Evolutionary conservation across 2,888 invertebrate species (phyloP), one percentile per base, ranked within the genome.

Genomic region (Rotaria socialis): DNA sequence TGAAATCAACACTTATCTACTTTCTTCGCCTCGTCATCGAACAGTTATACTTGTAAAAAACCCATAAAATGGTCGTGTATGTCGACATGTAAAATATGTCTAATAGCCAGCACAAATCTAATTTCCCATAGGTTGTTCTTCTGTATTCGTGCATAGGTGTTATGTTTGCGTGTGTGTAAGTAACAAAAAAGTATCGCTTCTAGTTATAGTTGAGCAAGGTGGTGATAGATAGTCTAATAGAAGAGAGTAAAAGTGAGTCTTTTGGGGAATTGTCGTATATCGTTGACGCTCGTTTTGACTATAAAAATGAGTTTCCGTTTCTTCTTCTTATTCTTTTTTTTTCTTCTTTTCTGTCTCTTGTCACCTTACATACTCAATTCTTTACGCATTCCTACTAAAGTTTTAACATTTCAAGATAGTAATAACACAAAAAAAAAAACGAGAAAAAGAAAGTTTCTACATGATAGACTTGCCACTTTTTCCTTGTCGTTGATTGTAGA

Each of bases 251-350:
- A 24, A 41, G 67, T 67, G 35, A 35, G 67, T 41, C 67, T 67
- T 52, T 35, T 67, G 27, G 67, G 67, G 67, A 67, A 67, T 67
- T 35, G 35, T 67, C 67, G 19, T 67, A n/a, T 67, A 35, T 67
- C 35, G 67, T 19, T 56, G 24, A 3, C 56, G 24, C 56, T 67
- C 35, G 67, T 67, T 19, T 67, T 67, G 27, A 67, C 35, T 35
- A 67, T 67, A 67, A 67, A 67, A 67, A 67, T 67, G 67, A 67
- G 67, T 67, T 67, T 67, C 67, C 67, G 35, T 67, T 67, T 67
- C 67, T 67, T 67, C 67, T 67, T 27, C 35, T 67, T 67, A 0
- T 35, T 35, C 67, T 67, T 67, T 2, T 67, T 35, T 35, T 67
- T n/a, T 35, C 16, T 27, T 41, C 19, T 67, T 41, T 10, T 14